Evolutionary conservation across 2,888 invertebrate genomes (phyloP).

Genomic region (Hetaerina titia): DNA sequence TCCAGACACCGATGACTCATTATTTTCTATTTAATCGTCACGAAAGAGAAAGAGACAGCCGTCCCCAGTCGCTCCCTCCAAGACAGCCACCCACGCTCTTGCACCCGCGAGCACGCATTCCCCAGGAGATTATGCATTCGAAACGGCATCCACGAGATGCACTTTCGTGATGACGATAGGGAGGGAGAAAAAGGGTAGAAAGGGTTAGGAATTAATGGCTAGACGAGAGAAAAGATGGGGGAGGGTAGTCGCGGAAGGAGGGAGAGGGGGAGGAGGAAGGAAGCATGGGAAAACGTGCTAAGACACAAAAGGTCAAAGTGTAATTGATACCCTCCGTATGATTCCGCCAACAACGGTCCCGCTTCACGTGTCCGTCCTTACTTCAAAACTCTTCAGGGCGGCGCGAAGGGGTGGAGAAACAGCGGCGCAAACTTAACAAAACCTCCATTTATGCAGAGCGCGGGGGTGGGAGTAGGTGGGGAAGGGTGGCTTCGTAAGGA

Average conservation of each 20-base stretch:
- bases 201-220: neutral
- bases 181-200: no score
- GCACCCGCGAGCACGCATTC: neutral
- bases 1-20: neutral
- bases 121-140: conserved; percentile 49
- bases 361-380: neutral
- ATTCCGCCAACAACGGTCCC: neutral
- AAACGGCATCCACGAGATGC: conserved; percentile 22
- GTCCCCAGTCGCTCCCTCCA: neutral
- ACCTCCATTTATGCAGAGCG: conserved; percentile 43
- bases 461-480: neutral
- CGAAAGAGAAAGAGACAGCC: neutral
- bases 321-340: conserved; percentile 53
- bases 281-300: conserved; percentile 40
- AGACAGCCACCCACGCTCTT: neutral
- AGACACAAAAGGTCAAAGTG: conserved; percentile 56
- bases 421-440: conserved; percentile 9
- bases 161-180: conserved; percentile 9
- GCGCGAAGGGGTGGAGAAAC: neutral
- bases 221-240: neutral
- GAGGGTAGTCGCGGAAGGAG: neutral
- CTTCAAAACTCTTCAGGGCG: neutral
- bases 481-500: neutral
- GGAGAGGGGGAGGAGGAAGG: conserved; percentile 14
- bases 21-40: neutral